These are phyloP conservation scores for Lasiommata megera DNA, from an alignment of 2,888 invertebrate species.

Conservation along the genomic window DNA sequence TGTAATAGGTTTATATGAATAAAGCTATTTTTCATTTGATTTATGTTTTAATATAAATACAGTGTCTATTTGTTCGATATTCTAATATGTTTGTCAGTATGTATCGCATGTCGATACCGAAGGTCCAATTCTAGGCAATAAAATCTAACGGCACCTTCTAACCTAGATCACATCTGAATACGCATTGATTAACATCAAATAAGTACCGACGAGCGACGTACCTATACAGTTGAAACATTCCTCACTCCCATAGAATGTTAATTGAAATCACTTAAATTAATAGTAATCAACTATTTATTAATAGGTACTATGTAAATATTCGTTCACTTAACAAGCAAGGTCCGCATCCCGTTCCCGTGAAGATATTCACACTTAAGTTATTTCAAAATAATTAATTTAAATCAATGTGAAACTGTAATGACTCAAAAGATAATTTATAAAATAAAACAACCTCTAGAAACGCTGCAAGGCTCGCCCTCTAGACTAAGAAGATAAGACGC, in stretches of 20 bases:
- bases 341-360: not conserved
- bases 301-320: slow-evolving; percentile 13
- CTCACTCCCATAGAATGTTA: slow-evolving; percentile 27
- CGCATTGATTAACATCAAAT: slow-evolving; percentile 47
- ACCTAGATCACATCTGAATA: slow-evolving; percentile 66
- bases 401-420: not conserved
- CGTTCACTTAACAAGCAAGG: slow-evolving; percentile 9
- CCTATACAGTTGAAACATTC: slow-evolving; percentile 27
- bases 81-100: slow-evolving; percentile 34
- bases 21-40: too few species aligned
- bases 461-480: too few species aligned
- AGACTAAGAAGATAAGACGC: too few species aligned
- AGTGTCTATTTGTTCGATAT: not conserved
- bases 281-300: slow-evolving; percentile 12
- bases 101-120: slow-evolving; percentile 47
- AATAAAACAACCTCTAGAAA: too few species aligned
- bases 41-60: too few species aligned
- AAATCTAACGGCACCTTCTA: slow-evolving; percentile 55
- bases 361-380: not conserved
- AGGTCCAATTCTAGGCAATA: slow-evolving; percentile 64
- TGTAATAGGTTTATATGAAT: too few species aligned
- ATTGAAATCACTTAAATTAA: slow-evolving; percentile 24
- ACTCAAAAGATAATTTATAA: not conserved
- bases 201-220: slow-evolving; percentile 43
- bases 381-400: too few species aligned